These are phyloP conservation scores for Diceros bicornis DNA, from an alignment of 2,797 vertebrate species.

Conservation along the genomic window DNA sequence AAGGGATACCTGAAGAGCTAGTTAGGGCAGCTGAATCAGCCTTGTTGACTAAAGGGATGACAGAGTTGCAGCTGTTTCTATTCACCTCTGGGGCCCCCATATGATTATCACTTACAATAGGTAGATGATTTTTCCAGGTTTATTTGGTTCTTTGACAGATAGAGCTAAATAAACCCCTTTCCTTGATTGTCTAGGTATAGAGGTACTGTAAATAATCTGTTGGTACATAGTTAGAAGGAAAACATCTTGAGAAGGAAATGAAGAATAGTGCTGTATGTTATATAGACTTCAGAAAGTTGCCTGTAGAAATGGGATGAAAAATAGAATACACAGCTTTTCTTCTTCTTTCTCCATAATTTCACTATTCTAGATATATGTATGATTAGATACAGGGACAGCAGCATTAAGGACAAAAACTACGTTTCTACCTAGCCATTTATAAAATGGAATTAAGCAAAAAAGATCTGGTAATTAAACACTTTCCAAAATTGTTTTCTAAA, in stretches of 20 bases:
- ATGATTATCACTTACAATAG: background rate
- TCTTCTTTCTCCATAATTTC: background rate
- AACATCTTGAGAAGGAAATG: background rate
- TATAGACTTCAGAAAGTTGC: background rate
- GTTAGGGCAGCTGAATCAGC: too few relatives aligned
- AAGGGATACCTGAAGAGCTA: background rate
- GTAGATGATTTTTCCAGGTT: background rate
- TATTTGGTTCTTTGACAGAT: background rate
- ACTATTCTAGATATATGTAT: background rate
- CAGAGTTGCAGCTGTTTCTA: background rate
- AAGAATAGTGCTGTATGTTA: background rate
- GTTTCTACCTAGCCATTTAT: background rate
- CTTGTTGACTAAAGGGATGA: background rate
- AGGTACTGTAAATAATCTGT: background rate
- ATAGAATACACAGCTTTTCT: background rate
- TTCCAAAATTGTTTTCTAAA: slow-evolving; percentile 48
- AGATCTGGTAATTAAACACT: background rate
- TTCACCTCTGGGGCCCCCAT: background rate
- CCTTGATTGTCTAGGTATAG: background rate
- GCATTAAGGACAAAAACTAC: background rate
- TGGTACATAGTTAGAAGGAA: background rate
- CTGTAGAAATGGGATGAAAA: background rate
- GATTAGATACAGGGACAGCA: background rate
- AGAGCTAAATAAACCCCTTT: background rate
- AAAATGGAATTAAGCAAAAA: slow-evolving; percentile 54